phyloP scores from a whole-genome alignment of 2,113 vertebrate species.

The Crocuta crocuta region DNA sequence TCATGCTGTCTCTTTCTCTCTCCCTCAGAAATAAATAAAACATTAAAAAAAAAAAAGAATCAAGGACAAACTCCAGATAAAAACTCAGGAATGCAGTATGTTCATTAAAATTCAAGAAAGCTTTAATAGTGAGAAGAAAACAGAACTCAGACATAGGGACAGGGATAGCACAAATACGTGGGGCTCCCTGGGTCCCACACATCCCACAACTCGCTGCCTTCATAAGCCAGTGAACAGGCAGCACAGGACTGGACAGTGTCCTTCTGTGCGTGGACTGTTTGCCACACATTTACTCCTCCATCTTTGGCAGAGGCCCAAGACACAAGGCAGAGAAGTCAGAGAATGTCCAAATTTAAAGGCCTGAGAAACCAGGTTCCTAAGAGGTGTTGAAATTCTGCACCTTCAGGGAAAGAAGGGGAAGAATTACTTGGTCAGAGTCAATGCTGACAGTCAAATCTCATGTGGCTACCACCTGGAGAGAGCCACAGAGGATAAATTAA shows the following conservation, averaged over 20 bases:
- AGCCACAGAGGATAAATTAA: neutral
- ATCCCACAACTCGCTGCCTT: neutral
- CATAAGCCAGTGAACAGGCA: neutral
- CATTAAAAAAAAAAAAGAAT: neutral
- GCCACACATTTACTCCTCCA: neutral
- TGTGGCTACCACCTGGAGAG: neutral
- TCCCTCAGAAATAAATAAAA: too few species aligned
- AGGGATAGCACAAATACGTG: neutral
- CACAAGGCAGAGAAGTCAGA: conserved; percentile 17
- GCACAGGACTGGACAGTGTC: neutral
- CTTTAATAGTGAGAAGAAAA: neutral
- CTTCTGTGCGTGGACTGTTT: neutral
- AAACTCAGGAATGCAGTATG: neutral
- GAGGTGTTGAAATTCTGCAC: neutral
- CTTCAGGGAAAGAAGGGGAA: neutral
- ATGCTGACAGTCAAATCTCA: neutral
- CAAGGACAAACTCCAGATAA: neutral
- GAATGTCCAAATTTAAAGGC: neutral
- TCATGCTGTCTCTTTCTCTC: too few species aligned
- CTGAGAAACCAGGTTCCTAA: neutral
- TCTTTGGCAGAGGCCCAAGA: conserved; percentile 5
- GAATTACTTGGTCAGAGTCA: neutral
- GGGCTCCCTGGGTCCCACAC: neutral
- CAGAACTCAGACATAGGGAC: neutral
- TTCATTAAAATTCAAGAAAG: neutral